These are phyloP conservation scores for Ursus arctos DNA, from an alignment of 2,113 vertebrate species.

Conservation along the genomic window DNA sequence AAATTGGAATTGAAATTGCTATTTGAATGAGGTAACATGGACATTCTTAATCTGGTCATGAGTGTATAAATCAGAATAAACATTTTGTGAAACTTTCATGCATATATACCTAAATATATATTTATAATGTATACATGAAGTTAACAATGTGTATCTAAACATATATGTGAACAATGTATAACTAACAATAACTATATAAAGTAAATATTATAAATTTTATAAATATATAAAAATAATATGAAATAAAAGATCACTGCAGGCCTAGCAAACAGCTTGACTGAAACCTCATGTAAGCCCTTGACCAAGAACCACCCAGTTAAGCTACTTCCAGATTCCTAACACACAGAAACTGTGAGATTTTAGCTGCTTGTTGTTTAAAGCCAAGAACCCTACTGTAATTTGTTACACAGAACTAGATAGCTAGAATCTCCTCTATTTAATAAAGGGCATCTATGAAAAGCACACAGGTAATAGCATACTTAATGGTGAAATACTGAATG, in stretches of 20 bases:
- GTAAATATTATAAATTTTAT: not conserved
- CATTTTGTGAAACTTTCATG: not conserved
- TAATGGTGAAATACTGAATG: not conserved
- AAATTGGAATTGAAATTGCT: not conserved
- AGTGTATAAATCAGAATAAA: not conserved
- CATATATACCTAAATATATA: not conserved
- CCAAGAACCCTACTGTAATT: not conserved
- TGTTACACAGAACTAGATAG: not conserved
- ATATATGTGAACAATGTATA: not conserved
- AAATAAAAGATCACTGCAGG: not conserved
- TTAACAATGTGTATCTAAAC: not conserved
- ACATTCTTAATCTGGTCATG: not conserved
- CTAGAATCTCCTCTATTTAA: not conserved
- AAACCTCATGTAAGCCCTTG: not conserved
- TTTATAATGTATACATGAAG: not conserved
- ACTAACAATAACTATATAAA: not conserved
- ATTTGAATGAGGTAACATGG: not conserved
- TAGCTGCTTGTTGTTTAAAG: not conserved
- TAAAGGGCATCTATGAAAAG: not conserved
- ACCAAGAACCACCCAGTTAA: not conserved
- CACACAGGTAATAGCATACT: not conserved
- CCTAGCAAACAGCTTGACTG: not conserved
- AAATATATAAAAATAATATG: not conserved
- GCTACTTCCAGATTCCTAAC: not conserved
- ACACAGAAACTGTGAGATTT: not conserved